phyloP scores from a whole-genome alignment of 1,140 invertebrate species.

The Tetragnatha versicolor region DNA sequence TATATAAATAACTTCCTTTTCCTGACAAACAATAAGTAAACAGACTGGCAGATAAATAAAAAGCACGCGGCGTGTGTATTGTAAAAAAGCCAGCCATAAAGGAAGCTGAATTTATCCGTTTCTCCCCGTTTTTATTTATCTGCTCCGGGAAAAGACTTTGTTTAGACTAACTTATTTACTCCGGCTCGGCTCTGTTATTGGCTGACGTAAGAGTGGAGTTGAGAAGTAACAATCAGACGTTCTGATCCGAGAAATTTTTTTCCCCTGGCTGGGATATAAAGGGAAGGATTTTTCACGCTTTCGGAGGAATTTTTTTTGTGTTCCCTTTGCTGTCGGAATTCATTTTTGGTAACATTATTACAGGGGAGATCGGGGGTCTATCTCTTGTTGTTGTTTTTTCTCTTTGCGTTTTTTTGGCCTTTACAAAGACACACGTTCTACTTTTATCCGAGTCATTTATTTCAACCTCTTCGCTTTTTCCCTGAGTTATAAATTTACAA shows the following conservation, averaged over 20 bases:
- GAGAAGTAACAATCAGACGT: background rate
- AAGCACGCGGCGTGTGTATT: too few species aligned
- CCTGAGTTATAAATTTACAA: too few species aligned
- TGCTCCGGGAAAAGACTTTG: background rate
- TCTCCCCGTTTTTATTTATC: background rate
- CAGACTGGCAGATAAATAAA: background rate
- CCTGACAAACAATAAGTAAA: slow-evolving; percentile 6
- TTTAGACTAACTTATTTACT: slow-evolving; percentile 32
- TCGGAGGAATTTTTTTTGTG: too few species aligned
- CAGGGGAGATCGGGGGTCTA: too few species aligned
- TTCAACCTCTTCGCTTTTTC: too few species aligned
- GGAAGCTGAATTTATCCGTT: slow-evolving; percentile 19
- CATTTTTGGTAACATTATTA: too few species aligned
- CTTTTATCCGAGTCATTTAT: too few species aligned
- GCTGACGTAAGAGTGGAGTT: background rate
- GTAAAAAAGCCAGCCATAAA: slow-evolving; percentile 11
- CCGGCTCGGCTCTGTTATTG: background rate
- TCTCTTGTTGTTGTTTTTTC: too few species aligned
- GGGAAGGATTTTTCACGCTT: too few species aligned
- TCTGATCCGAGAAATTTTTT: background rate
- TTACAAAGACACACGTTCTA: too few species aligned
- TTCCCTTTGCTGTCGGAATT: too few species aligned
- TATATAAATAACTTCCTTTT: slow-evolving; percentile 17
- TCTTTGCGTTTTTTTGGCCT: too few species aligned
- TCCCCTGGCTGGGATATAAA: background rate